Evolutionary conservation across 2,113 vertebrate species (phyloP).

Genomic region (Indicator indicator): DNA sequence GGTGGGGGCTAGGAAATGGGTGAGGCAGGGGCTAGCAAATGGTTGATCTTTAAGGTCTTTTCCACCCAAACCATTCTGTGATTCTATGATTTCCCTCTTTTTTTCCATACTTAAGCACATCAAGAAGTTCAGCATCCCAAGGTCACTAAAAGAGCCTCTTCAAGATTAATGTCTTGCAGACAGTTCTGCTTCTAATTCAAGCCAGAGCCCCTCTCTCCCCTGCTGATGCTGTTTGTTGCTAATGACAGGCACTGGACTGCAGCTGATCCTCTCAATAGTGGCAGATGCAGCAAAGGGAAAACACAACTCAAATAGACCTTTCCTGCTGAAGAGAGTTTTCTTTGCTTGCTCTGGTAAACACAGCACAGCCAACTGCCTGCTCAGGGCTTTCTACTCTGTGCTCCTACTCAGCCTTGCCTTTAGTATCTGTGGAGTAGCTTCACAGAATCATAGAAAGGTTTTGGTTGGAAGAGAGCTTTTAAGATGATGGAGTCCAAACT

Average conservation of each 20-base stretch:
- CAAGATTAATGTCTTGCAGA: neutral
- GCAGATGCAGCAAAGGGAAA: neutral
- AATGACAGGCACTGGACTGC: neutral
- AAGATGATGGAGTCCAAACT: too few relatives aligned
- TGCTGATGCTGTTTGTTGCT: neutral
- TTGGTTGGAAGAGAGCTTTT: too few relatives aligned
- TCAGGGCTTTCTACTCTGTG: neutral
- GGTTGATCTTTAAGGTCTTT: too few relatives aligned
- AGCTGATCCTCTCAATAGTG: neutral
- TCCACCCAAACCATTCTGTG: too few relatives aligned
- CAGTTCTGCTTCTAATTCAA: neutral
- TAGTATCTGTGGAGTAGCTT: neutral
- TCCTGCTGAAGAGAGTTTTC: neutral
- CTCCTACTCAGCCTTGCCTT: neutral
- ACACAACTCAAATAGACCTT: neutral
- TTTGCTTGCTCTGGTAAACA: neutral
- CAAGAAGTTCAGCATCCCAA: neutral
- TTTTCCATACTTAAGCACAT: neutral
- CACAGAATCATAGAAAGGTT: too few relatives aligned
- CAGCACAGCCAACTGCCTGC: neutral
- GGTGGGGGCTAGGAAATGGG: too few relatives aligned
- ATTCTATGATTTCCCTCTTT: too few relatives aligned
- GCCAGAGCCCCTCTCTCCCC: neutral
- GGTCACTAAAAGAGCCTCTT: neutral
- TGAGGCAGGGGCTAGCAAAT: too few relatives aligned